Evolutionary conservation across 2,888 invertebrate genomes (phyloP).

Genomic region (Chalcis sispes): DNA sequence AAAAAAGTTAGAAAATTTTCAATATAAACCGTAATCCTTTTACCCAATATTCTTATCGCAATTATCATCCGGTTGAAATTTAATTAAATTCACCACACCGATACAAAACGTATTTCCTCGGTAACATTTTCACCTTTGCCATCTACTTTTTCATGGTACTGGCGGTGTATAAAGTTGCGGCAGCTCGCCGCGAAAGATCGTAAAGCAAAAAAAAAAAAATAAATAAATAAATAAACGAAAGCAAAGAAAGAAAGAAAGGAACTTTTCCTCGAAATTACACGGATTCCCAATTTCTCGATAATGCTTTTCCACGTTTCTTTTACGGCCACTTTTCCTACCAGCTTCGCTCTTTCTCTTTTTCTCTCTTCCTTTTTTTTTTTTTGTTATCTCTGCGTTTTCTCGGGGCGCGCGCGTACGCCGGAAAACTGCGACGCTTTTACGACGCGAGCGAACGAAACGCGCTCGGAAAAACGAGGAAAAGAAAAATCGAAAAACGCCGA

Average conservation of each 20-base stretch:
- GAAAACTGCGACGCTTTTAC: slow-evolving; percentile 57
- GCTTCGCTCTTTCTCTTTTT: neutral
- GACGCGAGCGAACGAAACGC: slow-evolving; percentile 45
- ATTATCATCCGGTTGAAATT: neutral
- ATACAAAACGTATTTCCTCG: neutral
- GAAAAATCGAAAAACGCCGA: too few species aligned
- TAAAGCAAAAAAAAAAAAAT: neutral
- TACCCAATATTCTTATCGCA: neutral
- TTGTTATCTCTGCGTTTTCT: slow-evolving; percentile 36
- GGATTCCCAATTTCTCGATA: slow-evolving; percentile 52
- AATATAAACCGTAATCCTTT: too few species aligned
- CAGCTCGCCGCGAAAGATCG: neutral
- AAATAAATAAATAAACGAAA: too few species aligned
- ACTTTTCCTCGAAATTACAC: slow-evolving; percentile 42
- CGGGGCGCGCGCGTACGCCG: slow-evolving; percentile 20
- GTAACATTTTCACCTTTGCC: too few species aligned
- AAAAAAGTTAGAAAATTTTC: too few species aligned
- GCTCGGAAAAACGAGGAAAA: too few species aligned
- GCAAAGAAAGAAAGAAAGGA: neutral
- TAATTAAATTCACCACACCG: slow-evolving; percentile 23
- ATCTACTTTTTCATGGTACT: too few species aligned
- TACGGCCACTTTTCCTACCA: slow-evolving; percentile 45
- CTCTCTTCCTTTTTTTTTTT: neutral
- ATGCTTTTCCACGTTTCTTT: slow-evolving; percentile 53
- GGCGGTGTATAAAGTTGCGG: neutral